Base-by-base conservation (phyloP, 2,888 invertebrate species). In the Taenaris catops region DNA sequence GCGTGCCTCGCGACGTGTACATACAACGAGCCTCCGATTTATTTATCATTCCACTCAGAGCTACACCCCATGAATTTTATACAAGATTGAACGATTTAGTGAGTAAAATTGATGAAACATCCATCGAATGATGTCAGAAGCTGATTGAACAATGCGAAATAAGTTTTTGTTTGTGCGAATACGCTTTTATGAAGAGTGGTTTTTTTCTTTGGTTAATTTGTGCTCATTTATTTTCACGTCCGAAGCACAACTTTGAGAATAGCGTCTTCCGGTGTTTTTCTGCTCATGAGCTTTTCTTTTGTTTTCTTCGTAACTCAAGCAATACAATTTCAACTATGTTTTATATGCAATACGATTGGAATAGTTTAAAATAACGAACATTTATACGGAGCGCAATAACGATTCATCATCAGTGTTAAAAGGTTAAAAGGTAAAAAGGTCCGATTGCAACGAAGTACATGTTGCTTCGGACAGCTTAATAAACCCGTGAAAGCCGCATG, bases 41-140 rank as follows among this genome's bases (percentile, higher is more conserved):
- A 86, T 86, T 84, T 84, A 86, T 86, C 86, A 86, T 86, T 79
- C 84, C 68, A 65, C 72, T 74, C 80, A 71, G 67, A 67, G 72
- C 76, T 79, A 75, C 80, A 76, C 75, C 74, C 83, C 79, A 83
- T 86, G 83, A 86, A 84, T 86, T 84, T 84, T 81, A 79, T 84
- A 84, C 81, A 84, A 84, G 84, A 84, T 83, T 79, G 84, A 84
- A 74, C 83, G 84, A 84, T 83, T 84, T 84, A 80, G 69, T 74
- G 71, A 78, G 71, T 72, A 64, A 80, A 79, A 86, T 84, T 84
- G 83, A 86, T 84, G 81, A 75, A 73, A 75, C 78, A 74, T 81
- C 78, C 75, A 83, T 81, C 73, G 79, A 70, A 64, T 65, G 68
- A 62, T 73, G 81, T 73, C 70, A 65, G 74, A 61, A 51, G 63